phyloP scores from a whole-genome alignment of 2,797 vertebrate species.

The Mus caroli region DNA sequence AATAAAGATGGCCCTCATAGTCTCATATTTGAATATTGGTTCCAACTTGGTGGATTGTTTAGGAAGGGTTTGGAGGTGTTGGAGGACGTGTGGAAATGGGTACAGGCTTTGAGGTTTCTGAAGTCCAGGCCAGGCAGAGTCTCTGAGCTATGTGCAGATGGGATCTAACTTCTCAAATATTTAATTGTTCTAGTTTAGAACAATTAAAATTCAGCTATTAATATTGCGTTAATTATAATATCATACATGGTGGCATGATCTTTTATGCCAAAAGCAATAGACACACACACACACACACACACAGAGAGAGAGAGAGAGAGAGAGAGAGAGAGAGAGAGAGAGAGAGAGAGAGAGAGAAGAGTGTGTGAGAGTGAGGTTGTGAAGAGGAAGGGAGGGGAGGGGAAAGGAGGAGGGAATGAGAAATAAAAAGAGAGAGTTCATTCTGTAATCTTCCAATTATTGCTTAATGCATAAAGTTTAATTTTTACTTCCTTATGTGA shows the following conservation, averaged over 20 bases:
- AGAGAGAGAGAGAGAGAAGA: background rate
- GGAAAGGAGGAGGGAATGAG: background rate
- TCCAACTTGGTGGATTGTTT: background rate
- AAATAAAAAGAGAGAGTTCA: background rate
- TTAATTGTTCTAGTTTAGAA: background rate
- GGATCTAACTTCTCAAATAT: background rate
- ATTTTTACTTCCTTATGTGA: constrained; percentile 28
- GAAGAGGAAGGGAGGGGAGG: background rate
- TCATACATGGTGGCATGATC: constrained; percentile 15
- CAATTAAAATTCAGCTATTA: constrained; percentile 44
- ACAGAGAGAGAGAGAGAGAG: background rate
- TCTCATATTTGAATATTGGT: background rate
- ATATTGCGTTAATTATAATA: constrained; percentile 32
- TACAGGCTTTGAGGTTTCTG: background rate
- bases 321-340: too few relatives aligned
- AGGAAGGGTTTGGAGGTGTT: background rate
- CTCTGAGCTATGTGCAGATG: background rate
- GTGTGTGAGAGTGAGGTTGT: background rate
- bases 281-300: background rate
- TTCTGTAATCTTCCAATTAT: constrained; percentile 52
- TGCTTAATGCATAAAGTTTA: constrained; percentile 65
- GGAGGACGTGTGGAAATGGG: background rate
- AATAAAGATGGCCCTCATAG: background rate
- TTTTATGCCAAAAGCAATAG: constrained; percentile 4
- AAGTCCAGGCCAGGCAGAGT: background rate